Base-by-base conservation (phyloP, 2,113 vertebrate genomes). In the Tricholaema leucomelas region DNA sequence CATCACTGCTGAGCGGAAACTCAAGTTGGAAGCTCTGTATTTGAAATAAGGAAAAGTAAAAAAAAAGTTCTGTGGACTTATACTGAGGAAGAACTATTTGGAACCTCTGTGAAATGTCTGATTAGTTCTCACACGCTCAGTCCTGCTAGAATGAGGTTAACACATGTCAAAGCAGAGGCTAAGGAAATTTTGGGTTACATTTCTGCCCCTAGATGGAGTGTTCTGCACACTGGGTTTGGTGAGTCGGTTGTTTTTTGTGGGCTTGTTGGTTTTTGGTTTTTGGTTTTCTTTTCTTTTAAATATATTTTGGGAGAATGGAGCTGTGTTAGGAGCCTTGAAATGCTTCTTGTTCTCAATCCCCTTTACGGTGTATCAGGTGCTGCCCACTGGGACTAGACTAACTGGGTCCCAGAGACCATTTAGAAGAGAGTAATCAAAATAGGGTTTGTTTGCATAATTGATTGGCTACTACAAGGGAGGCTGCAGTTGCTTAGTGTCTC, bases 191-290 rank as follows among this genome's bases (percentile, higher is more conserved):
- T 17, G 59, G 55, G 56, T 87, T 85, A 69, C 90, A 93, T 97
- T 97, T 96, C 96, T 97, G 87, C 97, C 97, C 92, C 97, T 97
- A 97, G 97, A 92, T 96, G 97, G 97, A 95, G 96, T 90, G 27
- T 93, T 92, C 82, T 95, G 91, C 95, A 92, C 71, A 33, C 84
- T 69, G 65, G 24, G 89, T 50, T 50, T 50, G 48, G 12, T 50
- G 48, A 12, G 23, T 44, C 17, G 42, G 40, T 40, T 40, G 46
- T 18, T 7, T 23, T 48, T 20, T 20, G 44, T 17, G 15, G 16
- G 15, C 17, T 44, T 46, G 9, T 46, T 46, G 38, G 38, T 44
- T 16, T 18, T 44, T 44, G n/a, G n/a, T 44, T 16, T 40, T 40
- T 40, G 13, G 13, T 13, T 18, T 24, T 50, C 25, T 48, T 27